Base-by-base conservation (phyloP, 2,888 invertebrate species). In the Syritta pipiens region DNA sequence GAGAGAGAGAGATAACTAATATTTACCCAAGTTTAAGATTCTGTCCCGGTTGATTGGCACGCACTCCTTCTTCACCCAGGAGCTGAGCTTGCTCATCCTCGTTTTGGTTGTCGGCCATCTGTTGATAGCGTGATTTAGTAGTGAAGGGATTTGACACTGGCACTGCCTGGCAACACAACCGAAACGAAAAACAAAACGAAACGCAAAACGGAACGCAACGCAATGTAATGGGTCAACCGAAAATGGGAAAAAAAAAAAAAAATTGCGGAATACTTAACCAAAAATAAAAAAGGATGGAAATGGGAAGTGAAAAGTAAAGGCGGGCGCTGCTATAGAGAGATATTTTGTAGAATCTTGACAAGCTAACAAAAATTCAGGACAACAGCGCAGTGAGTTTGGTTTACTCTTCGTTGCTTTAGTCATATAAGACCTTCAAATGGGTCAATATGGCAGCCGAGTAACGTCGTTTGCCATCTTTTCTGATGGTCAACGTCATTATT, bases 1-100 rank as follows among this genome's bases (percentile, higher is more conserved):
- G 84, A 84, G 81, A 83, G 83, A 83, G 76, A 84, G 82, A 59
- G 68, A 46, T 55, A 42, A 28, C 77, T 81, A 82, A 88, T 90
- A 92, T 93, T 95, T 96, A 98, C 98, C 98, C 98, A 91, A 98
- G 93, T 91, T 97, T 97, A 90, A 97, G 94, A 91, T 97, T 96
- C 92, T 97, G 97, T 91, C 97, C 97, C 82, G 87, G 88, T 83
- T 88, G 89, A 83, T 85, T 88, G 90, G 96, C 96, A 88, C 96
- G 96, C 89, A 96, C 94, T 88, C 95, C 96, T 91, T 98, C 98
- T 91, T 98, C 98, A 90, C 97, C 97, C 89, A 98, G 94, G 88
- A 98, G 93, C 86, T 97, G 97, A 88, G 97, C 95, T 90, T 96
- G 97, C 90, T 98, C 96, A 92, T 97, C 96, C 91, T 97, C 97